Conservation (phyloP, 2,113 vertebrate genomes). For the Coptodon bakossiorum region DNA sequence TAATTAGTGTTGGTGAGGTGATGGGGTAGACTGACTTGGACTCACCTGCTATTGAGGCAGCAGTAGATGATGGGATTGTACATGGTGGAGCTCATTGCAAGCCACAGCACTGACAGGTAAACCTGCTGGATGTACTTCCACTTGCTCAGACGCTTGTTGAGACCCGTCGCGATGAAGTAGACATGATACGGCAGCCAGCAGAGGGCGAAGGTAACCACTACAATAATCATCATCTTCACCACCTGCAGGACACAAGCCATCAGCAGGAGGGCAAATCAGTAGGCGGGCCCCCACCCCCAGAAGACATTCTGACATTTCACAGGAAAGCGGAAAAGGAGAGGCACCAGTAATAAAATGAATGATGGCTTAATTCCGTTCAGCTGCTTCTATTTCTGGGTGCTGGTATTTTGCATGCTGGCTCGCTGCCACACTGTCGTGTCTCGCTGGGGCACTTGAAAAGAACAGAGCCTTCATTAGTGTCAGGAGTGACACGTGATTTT, state of each 20-base stretch:
- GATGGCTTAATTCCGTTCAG: neutral
- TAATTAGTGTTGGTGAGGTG: neutral
- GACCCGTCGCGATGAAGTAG: conserved; percentile 87
- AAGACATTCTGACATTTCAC: neutral
- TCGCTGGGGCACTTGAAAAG: neutral
- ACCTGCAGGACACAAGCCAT: conserved; percentile 72
- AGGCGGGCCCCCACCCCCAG: neutral
- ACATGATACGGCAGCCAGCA: conserved; percentile 96
- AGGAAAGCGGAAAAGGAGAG: neutral
- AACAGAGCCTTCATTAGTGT: neutral
- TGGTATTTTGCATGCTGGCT: neutral
- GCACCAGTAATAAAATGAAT: neutral
- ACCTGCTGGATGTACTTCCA: conserved; percentile 98
- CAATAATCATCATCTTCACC: conserved; percentile 99
- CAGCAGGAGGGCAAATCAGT: neutral
- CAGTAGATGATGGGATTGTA: conserved; percentile 99
- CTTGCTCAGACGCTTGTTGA: conserved; percentile 77
- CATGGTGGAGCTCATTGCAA: conserved; percentile 99
- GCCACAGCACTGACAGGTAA: conserved; percentile 92
- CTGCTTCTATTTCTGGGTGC: neutral
- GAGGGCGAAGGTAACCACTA: conserved; percentile 91
- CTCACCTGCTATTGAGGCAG: conserved; percentile 95
- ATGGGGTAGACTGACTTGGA: neutral
- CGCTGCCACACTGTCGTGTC: neutral
- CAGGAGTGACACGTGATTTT: neutral